phyloP scores from a whole-genome alignment of 2,113 vertebrate species.

The Centropus unirufus region DNA sequence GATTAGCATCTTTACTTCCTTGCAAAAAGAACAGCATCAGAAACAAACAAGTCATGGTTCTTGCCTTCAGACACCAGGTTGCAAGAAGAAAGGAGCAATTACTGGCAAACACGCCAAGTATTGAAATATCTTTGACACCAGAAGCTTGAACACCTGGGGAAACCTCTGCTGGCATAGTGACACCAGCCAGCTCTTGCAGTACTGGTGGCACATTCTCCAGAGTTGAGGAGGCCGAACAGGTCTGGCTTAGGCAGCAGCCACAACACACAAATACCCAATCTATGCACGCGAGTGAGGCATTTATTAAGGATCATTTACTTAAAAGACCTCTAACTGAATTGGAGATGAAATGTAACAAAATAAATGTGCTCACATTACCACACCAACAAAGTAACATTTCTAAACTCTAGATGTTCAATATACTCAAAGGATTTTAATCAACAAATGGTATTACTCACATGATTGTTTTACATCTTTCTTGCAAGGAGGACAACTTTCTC shows the following conservation, averaged over 20 bases:
- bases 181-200: not conserved
- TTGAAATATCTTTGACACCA: not conserved
- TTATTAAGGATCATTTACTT: not conserved
- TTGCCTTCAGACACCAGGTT: not conserved
- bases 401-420: not conserved
- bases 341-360: not conserved
- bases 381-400: not conserved
- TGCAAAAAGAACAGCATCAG: not conserved
- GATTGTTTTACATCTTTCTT: not conserved
- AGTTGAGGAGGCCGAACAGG: not conserved
- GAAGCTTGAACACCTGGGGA: not conserved
- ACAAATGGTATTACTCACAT: not conserved
- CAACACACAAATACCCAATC: not conserved
- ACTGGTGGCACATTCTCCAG: not conserved
- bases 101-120: not conserved
- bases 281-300: not conserved
- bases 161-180: not conserved
- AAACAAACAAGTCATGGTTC: not conserved
- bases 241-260: not conserved
- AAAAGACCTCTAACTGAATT: not conserved
- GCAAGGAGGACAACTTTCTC: not conserved
- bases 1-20: not conserved
- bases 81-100: not conserved
- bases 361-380: not conserved
- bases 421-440: not conserved